A percentile compares a stretch with the other conserved stretches of the same genome.
Evolutionary conservation across 1,140 invertebrate genomes (phyloP).

Genomic region (Dinoponera quadriceps): DNA sequence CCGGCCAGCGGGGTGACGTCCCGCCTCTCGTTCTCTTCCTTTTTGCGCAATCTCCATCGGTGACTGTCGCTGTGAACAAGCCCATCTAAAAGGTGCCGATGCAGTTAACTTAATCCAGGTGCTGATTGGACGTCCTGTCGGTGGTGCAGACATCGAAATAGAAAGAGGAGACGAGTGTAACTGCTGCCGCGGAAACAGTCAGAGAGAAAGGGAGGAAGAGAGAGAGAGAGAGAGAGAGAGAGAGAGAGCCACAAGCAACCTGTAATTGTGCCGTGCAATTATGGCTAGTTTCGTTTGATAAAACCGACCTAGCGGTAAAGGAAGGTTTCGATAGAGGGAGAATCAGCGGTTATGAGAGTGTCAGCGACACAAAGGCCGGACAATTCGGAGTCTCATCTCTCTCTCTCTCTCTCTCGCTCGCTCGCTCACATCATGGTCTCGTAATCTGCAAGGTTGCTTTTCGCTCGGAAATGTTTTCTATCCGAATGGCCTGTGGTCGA

Average conservation of each 20-base stretch:
- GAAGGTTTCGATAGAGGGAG: slow-evolving; percentile 42
- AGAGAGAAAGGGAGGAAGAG: slow-evolving; percentile 24
- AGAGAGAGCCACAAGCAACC: slow-evolving; percentile 14
- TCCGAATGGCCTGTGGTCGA: background rate
- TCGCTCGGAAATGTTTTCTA: slow-evolving; percentile 37
- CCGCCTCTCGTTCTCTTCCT: slow-evolving; percentile 43
- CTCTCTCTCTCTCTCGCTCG: slow-evolving; percentile 5
- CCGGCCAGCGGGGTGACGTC: slow-evolving; percentile 5
- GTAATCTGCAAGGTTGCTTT: slow-evolving; percentile 32
- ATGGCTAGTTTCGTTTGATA: slow-evolving; percentile 72
- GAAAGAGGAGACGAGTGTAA: slow-evolving; percentile 53
- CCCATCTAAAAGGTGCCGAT: slow-evolving; percentile 66
- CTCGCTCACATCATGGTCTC: slow-evolving; percentile 10
- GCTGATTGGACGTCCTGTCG: slow-evolving; percentile 56
- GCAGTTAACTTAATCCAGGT: slow-evolving; percentile 69
- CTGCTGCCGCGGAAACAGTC: slow-evolving; percentile 14
- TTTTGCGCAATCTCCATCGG: slow-evolving; percentile 37
- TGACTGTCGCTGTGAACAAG: slow-evolving; percentile 47
- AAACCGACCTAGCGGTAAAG: slow-evolving; percentile 64
- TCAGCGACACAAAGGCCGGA: slow-evolving; percentile 67
- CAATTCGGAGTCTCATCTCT: slow-evolving; percentile 2
- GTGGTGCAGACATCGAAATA: background rate
- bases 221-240: background rate
- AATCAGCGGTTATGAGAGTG: slow-evolving; percentile 65
- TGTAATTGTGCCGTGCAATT: slow-evolving; percentile 76